A percentile compares a stretch with the other conserved stretches of the same genome.
These are phyloP conservation scores for Ophiodon elongatus DNA, from an alignment of 2,113 vertebrate species.

Conservation along the genomic window DNA sequence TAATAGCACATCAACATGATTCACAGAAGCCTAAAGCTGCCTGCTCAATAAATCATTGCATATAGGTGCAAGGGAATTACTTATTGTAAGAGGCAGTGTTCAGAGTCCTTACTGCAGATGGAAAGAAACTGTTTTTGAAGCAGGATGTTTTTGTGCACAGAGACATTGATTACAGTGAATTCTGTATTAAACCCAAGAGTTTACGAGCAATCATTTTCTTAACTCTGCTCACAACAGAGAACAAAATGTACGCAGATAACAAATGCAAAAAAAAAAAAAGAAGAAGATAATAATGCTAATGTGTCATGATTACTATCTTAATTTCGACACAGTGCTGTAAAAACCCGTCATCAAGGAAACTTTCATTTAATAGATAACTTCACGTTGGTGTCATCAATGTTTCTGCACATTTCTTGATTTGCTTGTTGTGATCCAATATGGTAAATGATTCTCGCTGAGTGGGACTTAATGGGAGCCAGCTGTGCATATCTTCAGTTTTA, in stretches of 20 bases:
- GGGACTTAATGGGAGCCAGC: conserved; percentile 68
- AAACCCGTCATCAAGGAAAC: conserved; percentile 26
- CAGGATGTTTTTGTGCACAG: not conserved
- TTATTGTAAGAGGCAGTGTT: not conserved
- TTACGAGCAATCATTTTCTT: not conserved
- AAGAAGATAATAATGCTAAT: not conserved
- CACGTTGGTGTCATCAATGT: conserved; percentile 39
- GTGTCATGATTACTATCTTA: conserved; percentile 20
- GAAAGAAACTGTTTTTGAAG: not conserved
- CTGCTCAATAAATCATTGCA: conserved; percentile 14
- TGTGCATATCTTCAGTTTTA: conserved; percentile 69
- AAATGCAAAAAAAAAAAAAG: not conserved
- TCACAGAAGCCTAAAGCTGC: conserved; percentile 9
- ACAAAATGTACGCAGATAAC: not conserved
- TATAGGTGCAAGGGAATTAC: not conserved
- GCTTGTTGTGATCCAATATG: conserved; percentile 66
- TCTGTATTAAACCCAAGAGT: not conserved
- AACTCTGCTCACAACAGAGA: not conserved
- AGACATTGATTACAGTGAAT: not conserved
- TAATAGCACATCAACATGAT: not conserved
- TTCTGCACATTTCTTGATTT: conserved; percentile 58
- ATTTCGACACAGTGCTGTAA: conserved; percentile 23
- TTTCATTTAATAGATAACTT: conserved; percentile 47
- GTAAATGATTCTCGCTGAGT: conserved; percentile 71
- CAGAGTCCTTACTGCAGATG: not conserved